Evolutionary conservation across 2,113 vertebrate genomes (phyloP), one percentile per base, ranked within the genome.

Genomic region (Xyrauchen texanus): DNA sequence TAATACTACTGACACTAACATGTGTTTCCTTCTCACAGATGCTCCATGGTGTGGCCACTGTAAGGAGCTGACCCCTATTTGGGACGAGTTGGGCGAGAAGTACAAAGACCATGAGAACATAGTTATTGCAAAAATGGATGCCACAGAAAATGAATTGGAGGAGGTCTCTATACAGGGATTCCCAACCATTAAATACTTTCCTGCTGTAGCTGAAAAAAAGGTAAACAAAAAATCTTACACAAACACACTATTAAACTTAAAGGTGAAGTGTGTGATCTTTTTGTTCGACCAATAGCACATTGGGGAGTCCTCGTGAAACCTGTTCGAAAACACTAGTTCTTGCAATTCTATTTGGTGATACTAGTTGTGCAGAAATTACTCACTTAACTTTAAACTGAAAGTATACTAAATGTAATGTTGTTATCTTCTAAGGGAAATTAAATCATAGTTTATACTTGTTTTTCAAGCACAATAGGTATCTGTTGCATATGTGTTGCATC

Each of bases 11-110:
- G 7, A 15, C 8, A 53, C 47, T 15, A 53, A 15, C 49, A 65
- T 11, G 13, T 76, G 1, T 45, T 51, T 65, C n/a, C 9, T 1
- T 75, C 44, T 73, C 8, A 55, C 62, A 99, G 97, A 98, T 0
- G 96, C 96, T 0, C 96, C 97, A 0, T 99, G 96, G 97, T 98
- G 96, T 83, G 85, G 90, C 49, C 96, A 98, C 87, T 98, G 96
- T 88, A 94, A 95, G 83, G 93, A 94, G 6, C 91, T 98, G 88
- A 90, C 90, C 0, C 92, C 94, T 0, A 90, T 92, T 83, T 99
- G 97, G 97, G 94, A 96, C 12, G 83, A 96, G 64, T 89, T 99
- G 86, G 97, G 85, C 0, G 91, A 98, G 86, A 96, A 94, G 82
- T 99, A 97, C 70, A 91, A 88, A 4, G 92, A 95, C 77, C 92